Conservation (phyloP, 2,113 vertebrate species). For the Cheirogaleus medius region DNA sequence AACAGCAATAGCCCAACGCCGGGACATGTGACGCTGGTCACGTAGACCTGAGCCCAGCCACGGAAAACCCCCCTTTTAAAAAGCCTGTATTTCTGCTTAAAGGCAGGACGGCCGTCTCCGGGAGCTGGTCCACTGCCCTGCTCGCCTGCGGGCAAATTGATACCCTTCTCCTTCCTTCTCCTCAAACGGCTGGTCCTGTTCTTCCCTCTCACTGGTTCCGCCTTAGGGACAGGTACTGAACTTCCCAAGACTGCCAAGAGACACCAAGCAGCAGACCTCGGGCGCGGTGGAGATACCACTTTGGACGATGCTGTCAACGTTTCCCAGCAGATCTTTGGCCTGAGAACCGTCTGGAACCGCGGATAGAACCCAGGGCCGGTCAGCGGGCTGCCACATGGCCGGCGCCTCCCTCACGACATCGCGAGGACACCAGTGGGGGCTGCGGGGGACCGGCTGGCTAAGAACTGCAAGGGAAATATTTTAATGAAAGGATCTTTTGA, state of each 20-base stretch:
- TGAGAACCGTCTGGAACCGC: neutral
- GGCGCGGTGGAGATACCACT: neutral
- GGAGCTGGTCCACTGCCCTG: no score
- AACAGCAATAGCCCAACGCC: no score
- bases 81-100: no score
- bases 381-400: neutral
- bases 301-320: neutral
- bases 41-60: no score
- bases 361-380: neutral
- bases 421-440: fast-evolving
- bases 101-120: no score
- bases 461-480: neutral
- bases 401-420: neutral
- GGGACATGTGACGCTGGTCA: no score
- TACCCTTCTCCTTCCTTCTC: no score
- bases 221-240: no score
- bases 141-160: no score
- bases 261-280: neutral
- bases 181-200: no score
- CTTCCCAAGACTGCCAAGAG: neutral
- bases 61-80: no score
- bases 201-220: no score
- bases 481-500: neutral
- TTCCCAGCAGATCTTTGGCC: neutral
- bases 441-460: neutral